Evolutionary conservation across 2,113 vertebrate genomes (phyloP).

Genomic region (Forbesichthys papilliferus): DNA sequence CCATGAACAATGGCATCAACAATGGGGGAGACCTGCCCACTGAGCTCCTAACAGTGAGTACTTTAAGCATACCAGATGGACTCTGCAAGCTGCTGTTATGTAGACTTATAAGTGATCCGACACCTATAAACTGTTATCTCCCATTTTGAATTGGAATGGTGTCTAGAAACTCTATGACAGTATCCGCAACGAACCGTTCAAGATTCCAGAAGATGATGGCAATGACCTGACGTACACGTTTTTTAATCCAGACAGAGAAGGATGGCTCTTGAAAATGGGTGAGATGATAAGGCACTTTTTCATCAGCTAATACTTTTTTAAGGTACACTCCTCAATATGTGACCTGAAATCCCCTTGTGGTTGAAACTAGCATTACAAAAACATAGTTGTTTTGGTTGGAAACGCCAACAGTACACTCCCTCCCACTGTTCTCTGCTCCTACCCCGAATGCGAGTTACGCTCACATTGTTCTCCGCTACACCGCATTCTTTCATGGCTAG

Average conservation of each 20-base stretch:
- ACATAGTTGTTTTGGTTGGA: too few relatives aligned
- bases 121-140: not conserved
- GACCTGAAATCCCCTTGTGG: too few relatives aligned
- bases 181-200: conserved; percentile 92
- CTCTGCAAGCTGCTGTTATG: not conserved
- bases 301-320: too few relatives aligned
- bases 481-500: too few relatives aligned
- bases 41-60: conserved; percentile 85
- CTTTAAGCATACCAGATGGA: not conserved
- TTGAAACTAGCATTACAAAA: too few relatives aligned
- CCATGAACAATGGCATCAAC: conserved; percentile 92
- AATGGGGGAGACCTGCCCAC: conserved; percentile 82
- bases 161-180: conserved; percentile 86
- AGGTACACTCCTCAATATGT: too few relatives aligned
- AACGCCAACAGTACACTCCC: too few relatives aligned
- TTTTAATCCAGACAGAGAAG: conserved; percentile 92
- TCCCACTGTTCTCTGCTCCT: too few relatives aligned
- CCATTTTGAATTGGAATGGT: not conserved
- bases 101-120: not conserved
- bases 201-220: conserved; percentile 92
- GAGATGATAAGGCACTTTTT: conserved; percentile 30
- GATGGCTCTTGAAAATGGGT: conserved; percentile 97
- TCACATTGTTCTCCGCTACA: too few relatives aligned
- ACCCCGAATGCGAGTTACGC: too few relatives aligned
- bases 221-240: conserved; percentile 93